Evolutionary conservation across 2,888 invertebrate genomes (phyloP).

Genomic region (Priapulus caudatus): DNA sequence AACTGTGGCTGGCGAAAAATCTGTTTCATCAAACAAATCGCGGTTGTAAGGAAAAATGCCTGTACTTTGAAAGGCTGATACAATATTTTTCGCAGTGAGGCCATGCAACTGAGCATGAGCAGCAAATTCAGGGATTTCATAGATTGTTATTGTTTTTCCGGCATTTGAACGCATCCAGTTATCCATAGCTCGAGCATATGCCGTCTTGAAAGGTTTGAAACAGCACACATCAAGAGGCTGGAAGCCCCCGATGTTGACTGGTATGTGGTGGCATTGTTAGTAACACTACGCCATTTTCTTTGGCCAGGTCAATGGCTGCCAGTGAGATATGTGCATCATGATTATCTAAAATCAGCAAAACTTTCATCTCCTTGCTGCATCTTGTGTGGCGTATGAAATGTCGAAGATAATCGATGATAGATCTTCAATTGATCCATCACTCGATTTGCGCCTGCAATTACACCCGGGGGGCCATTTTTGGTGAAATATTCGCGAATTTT

Average conservation of each 20-base stretch:
- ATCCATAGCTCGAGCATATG: neutral
- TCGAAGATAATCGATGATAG: neutral
- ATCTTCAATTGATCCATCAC: neutral
- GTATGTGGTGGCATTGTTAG: neutral
- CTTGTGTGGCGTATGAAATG: neutral
- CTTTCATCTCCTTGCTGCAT: neutral
- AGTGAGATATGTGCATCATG: constrained; percentile 1
- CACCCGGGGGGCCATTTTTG: neutral
- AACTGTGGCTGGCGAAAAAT: too few species aligned
- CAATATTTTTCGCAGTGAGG: neutral
- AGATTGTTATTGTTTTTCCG: constrained; percentile 1
- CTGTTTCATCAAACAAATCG: neutral
- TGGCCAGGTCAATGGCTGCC: neutral
- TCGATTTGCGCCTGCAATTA: too few species aligned
- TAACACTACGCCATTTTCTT: neutral
- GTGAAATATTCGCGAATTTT: too few species aligned
- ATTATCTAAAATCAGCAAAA: neutral
- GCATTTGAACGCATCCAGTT: neutral
- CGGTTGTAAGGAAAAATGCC: neutral
- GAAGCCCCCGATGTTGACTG: neutral
- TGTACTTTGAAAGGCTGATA: neutral
- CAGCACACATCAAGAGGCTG: neutral
- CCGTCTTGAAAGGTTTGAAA: neutral
- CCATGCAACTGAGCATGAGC: neutral
- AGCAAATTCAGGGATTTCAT: neutral